Evolutionary conservation across 2,113 vertebrate genomes (phyloP).

Genomic region (Piprites chloris): DNA sequence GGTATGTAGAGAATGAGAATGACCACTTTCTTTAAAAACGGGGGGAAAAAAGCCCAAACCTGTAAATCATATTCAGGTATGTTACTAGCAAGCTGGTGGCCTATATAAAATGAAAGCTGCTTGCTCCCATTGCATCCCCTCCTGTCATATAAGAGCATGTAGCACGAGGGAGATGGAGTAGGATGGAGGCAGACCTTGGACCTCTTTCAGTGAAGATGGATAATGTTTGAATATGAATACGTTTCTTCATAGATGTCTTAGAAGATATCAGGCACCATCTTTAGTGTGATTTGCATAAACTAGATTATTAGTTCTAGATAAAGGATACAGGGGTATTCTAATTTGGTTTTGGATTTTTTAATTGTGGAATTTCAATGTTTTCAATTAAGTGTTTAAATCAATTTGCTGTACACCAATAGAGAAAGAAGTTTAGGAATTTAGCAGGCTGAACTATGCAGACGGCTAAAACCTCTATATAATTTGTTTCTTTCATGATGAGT

Average conservation of each 20-base stretch:
- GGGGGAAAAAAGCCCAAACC: fast-evolving
- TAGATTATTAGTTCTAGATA: not conserved
- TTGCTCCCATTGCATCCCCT: not conserved
- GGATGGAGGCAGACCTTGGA: not conserved
- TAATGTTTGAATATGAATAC: fast-evolving
- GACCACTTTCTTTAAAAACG: not conserved
- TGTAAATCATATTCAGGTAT: not conserved
- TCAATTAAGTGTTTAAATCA: not conserved
- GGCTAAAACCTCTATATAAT: not conserved
- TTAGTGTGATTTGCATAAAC: not conserved
- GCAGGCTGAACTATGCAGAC: not conserved
- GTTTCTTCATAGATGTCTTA: not conserved
- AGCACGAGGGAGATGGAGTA: not conserved
- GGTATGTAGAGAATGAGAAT: not conserved
- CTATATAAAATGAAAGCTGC: not conserved
- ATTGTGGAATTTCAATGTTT: not conserved
- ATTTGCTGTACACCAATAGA: not conserved
- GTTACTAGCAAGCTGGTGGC: not conserved
- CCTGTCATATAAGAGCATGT: not conserved
- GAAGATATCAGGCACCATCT: not conserved
- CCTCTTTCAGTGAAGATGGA: not conserved
- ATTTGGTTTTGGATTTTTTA: not conserved
- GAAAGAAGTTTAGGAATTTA: not conserved
- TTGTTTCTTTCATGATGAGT: not conserved
- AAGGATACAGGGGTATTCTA: not conserved